Evolutionary conservation across 2,797 vertebrate genomes (phyloP).

Genomic region (Artibeus jamaicensis): DNA sequence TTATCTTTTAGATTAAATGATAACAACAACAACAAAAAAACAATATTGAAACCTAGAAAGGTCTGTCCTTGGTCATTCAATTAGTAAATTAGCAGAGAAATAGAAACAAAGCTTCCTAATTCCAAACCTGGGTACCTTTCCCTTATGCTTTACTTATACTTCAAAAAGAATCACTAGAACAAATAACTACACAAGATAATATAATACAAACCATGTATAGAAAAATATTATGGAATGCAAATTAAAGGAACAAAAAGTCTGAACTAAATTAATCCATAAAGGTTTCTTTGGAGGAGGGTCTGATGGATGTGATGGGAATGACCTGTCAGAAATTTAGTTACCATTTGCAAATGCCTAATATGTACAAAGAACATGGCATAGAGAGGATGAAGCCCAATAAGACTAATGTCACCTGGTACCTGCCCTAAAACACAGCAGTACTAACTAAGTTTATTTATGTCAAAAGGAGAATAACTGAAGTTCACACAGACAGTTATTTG

Average conservation of each 20-base stretch:
- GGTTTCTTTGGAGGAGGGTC: neutral
- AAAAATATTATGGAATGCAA: neutral
- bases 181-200: neutral
- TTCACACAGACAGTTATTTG: neutral
- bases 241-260: neutral
- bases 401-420: neutral
- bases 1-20: neutral
- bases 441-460: neutral
- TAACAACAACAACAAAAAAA: neutral
- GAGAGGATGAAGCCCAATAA: neutral
- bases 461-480: neutral
- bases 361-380: neutral
- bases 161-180: neutral
- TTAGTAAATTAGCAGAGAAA: neutral
- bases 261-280: neutral
- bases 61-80: neutral
- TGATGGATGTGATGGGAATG: neutral
- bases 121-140: neutral
- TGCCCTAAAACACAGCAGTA: neutral
- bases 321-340: neutral
- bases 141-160: neutral
- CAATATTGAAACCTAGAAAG: neutral
- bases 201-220: neutral
- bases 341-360: neutral
- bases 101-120: neutral